Base-by-base conservation (phyloP, 2,113 vertebrate genomes). In the Neogobius melanostomus region DNA sequence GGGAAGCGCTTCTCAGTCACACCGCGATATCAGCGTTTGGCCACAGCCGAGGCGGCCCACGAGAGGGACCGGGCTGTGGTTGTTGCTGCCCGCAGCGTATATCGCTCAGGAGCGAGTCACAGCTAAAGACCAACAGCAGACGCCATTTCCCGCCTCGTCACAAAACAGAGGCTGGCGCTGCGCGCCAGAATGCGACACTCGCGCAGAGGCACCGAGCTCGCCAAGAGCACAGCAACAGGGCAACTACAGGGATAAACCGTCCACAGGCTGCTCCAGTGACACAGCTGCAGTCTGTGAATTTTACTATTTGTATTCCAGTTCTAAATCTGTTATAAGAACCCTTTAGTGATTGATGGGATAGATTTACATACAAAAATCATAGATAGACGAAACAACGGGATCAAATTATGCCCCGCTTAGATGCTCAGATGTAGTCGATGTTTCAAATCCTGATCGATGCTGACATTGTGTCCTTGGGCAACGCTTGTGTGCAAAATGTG, bases 121-220 rank as follows among this genome's bases (percentile, higher is more conserved):
- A 78, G 70, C 86, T 69, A 72, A 67, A 74, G 88, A 85, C 69
- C 79, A 79, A 83, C 82, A 71, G 74, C 56, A 62, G 90, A 85
- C 90, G 90, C 90, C 89, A 91, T 91, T 91, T 91, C 90, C 90
- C 89, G 90, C 90, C 89, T 90, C 85, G 82, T 81, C 88, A 85
- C 85, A 89, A 36, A 88, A 90, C 82, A 81, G 42, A 83, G 74
- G 80, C 48, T 71, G 74, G 82, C 44, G 73, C 52, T 80, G 86
- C 86, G 86, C 86, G 79, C 62, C 66, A 80, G 76, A 84, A 82
- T 84, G 85, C 87, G 85, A 86, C 85, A 83, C 82, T 59, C 79
- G 47, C 75, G 68, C 50, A 79, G 10, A 17, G 61, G 71, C 82
- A 83, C 77, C 81, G 80, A 89, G 83, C 86, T 87, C 82, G 83